These are phyloP conservation scores for Calliphora vicina DNA, from an alignment of 1,140 invertebrate genomes.

Conservation along the genomic window DNA sequence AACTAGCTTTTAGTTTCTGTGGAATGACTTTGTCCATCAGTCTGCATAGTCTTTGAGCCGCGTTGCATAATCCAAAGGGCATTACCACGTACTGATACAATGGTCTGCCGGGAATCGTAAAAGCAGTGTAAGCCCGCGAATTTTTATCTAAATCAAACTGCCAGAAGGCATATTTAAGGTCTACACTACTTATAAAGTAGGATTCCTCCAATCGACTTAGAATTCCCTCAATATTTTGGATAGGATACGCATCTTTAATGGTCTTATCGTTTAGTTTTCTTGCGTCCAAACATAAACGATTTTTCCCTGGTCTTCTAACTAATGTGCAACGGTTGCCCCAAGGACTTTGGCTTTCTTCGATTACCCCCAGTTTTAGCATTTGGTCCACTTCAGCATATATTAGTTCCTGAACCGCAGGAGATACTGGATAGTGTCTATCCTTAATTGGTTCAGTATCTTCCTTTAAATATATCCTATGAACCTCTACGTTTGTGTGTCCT, in stretches of 20 bases:
- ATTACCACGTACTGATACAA: conserved; percentile 52
- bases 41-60: conserved; percentile 63
- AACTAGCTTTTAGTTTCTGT: conserved; percentile 54
- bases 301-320: conserved; percentile 25
- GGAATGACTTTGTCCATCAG: conserved; percentile 54
- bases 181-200: conserved; percentile 46
- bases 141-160: conserved; percentile 53
- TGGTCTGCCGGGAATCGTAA: conserved; percentile 61
- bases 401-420: conserved; percentile 10
- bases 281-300: conserved; percentile 43
- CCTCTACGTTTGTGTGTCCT: neutral
- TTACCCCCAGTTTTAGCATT: conserved; percentile 40
- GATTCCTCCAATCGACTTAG: conserved; percentile 42
- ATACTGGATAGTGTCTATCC: conserved; percentile 27
- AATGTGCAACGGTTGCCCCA: conserved; percentile 42
- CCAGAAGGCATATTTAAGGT: conserved; percentile 58
- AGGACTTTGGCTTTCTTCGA: conserved; percentile 41
- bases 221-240: conserved; percentile 41
- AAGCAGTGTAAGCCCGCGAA: conserved; percentile 61
- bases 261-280: conserved; percentile 39
- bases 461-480: neutral
- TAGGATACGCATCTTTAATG: conserved; percentile 41
- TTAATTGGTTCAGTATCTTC: conserved; percentile 3
- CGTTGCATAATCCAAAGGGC: conserved; percentile 64
- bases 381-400: conserved; percentile 25